Evolutionary conservation across 1,140 invertebrate genomes (phyloP).

Genomic region (Diplogasteroides magnus): DNA sequence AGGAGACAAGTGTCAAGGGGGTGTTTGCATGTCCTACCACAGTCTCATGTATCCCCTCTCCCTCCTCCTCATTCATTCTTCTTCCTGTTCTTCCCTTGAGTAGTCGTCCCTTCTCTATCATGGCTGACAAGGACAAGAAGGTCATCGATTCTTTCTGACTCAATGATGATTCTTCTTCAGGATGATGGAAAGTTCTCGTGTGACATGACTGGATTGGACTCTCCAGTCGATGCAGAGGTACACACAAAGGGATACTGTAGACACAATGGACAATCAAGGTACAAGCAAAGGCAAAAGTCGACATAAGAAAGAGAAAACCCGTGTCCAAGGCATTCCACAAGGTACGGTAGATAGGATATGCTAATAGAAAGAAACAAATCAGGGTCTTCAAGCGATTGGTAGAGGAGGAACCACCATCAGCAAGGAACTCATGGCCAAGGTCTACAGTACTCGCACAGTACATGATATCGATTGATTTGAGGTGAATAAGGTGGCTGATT

Average conservation of each 20-base stretch:
- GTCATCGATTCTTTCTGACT: no score
- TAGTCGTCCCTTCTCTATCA: no score
- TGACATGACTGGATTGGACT: not conserved
- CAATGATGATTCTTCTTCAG: no score
- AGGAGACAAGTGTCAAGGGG: no score
- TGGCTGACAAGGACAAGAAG: no score
- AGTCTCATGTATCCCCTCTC: no score
- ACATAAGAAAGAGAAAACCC: not conserved
- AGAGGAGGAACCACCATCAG: not conserved
- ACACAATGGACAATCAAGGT: not conserved
- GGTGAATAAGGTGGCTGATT: not conserved
- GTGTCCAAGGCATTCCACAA: not conserved
- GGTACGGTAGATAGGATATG: not conserved
- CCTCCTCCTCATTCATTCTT: no score
- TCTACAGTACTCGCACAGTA: no score
- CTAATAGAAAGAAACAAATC: not conserved
- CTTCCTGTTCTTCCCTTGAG: no score
- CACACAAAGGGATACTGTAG: not conserved
- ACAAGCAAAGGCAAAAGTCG: not conserved
- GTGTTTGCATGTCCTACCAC: no score
- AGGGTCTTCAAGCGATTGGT: not conserved
- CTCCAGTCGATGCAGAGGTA: not conserved
- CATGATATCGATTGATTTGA: no score
- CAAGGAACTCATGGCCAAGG: no score
- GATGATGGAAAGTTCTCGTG: not conserved